Evolutionary conservation across 2,888 invertebrate genomes (phyloP).

Genomic region (Frankliniella intonsa): DNA sequence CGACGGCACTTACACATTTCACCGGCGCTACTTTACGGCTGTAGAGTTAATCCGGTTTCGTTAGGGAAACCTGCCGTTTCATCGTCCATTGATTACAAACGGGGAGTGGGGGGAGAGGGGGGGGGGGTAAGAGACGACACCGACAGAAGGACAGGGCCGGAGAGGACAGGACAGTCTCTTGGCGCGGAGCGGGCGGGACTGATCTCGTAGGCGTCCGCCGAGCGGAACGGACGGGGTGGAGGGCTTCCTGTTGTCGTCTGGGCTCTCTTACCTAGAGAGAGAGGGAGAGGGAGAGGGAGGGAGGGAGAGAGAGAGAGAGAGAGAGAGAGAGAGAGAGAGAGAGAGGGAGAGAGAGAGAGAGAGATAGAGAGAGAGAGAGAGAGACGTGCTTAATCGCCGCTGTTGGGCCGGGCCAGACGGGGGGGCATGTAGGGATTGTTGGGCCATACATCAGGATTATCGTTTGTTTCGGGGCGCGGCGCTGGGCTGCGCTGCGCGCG

Average conservation of each 20-base stretch:
- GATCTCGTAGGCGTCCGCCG: too few species aligned
- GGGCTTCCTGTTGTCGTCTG: not conserved
- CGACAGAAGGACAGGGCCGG: too few species aligned
- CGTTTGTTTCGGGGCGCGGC: slow-evolving; percentile 11
- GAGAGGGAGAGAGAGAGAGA: not conserved
- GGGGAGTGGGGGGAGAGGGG: too few species aligned
- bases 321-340: slow-evolving; percentile 1
- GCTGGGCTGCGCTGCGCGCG: not conserved
- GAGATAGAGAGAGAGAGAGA: not conserved
- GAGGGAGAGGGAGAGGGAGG: too few species aligned
- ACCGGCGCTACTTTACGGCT: too few species aligned
- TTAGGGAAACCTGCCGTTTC: too few species aligned
- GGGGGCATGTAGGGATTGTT: slow-evolving; percentile 7
- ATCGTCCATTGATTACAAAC: too few species aligned
- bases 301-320: not conserved
- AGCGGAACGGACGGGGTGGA: not conserved
- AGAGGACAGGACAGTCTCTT: too few species aligned
- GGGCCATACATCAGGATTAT: slow-evolving; percentile 26
- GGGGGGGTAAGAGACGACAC: too few species aligned
- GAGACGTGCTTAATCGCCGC: not conserved
- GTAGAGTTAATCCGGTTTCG: too few species aligned
- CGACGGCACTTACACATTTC: too few species aligned
- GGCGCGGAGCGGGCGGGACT: too few species aligned
- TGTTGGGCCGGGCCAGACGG: not conserved
- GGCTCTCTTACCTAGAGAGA: not conserved